Evolutionary conservation across 2,888 invertebrate species (phyloP).

Genomic region (Parnassius apollo): DNA sequence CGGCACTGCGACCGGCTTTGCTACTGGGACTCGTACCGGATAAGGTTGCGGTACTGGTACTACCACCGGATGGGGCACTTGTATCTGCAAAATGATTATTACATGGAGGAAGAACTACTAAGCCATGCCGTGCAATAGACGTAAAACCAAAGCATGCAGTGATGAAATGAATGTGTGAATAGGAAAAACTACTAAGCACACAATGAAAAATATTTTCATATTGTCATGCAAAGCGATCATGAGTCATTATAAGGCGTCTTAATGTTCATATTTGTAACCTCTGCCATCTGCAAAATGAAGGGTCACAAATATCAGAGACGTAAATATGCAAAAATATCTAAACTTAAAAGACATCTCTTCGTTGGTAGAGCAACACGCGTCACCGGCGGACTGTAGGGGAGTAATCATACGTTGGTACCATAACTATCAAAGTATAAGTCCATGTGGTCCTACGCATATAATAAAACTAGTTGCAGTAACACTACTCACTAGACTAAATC

Average conservation of each 20-base stretch:
- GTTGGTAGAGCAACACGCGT: too few relatives aligned
- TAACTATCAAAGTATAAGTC: too few relatives aligned
- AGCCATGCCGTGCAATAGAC: slow-evolving; percentile 24
- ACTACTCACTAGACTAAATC: too few relatives aligned
- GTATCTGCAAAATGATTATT: slow-evolving; percentile 77
- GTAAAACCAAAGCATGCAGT: slow-evolving; percentile 5
- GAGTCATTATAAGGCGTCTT: not conserved
- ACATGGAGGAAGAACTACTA: slow-evolving; percentile 29
- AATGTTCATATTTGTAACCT: too few relatives aligned
- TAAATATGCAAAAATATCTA: too few relatives aligned
- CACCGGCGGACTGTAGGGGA: too few relatives aligned
- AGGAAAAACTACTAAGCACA: slow-evolving; percentile 10
- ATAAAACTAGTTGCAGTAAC: too few relatives aligned
- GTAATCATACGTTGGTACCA: too few relatives aligned
- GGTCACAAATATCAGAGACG: too few relatives aligned
- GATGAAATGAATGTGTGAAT: slow-evolving; percentile 10
- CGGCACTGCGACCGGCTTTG: slow-evolving; percentile 86
- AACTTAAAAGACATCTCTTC: too few relatives aligned
- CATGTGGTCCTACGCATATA: too few relatives aligned
- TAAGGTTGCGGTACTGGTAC: slow-evolving; percentile 88
- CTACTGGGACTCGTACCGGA: slow-evolving; percentile 87
- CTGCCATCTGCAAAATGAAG: too few relatives aligned
- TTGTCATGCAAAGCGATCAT: slow-evolving; percentile 21
- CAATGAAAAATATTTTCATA: not conserved
- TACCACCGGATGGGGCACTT: slow-evolving; percentile 87